Conservation (phyloP, 2,113 vertebrate species). For the Alouatta palliata region DNA sequence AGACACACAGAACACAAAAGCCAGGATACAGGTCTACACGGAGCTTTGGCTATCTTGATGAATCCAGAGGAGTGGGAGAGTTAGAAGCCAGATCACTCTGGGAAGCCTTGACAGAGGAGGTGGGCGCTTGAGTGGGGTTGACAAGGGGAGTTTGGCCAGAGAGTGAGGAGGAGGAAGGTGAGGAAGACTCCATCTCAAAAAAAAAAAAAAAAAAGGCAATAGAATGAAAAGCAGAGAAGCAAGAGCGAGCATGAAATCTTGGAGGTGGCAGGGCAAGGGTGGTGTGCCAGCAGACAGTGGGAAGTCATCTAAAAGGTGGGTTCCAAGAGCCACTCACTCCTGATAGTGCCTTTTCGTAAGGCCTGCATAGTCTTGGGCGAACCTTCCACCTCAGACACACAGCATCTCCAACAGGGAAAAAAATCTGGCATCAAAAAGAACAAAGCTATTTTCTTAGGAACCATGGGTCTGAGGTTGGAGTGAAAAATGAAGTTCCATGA, state of each 20-base stretch:
- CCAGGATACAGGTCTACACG: fast-evolving
- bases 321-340: background rate
- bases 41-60: background rate
- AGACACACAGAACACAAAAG: too few relatives aligned
- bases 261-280: background rate
- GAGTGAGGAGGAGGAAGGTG: background rate
- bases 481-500: background rate
- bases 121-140: background rate
- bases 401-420: background rate
- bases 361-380: background rate
- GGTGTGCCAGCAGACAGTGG: background rate
- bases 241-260: background rate
- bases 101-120: background rate
- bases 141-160: background rate
- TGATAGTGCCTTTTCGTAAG: background rate
- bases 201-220: background rate
- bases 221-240: background rate
- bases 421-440: background rate
- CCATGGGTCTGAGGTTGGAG: background rate
- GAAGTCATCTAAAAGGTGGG: background rate
- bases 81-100: background rate
- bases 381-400: background rate
- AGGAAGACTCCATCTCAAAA: background rate
- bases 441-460: background rate
- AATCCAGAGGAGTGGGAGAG: background rate